Evolutionary conservation across 2,888 invertebrate genomes (phyloP).

Genomic region (Lepidochrysops patricia): DNA sequence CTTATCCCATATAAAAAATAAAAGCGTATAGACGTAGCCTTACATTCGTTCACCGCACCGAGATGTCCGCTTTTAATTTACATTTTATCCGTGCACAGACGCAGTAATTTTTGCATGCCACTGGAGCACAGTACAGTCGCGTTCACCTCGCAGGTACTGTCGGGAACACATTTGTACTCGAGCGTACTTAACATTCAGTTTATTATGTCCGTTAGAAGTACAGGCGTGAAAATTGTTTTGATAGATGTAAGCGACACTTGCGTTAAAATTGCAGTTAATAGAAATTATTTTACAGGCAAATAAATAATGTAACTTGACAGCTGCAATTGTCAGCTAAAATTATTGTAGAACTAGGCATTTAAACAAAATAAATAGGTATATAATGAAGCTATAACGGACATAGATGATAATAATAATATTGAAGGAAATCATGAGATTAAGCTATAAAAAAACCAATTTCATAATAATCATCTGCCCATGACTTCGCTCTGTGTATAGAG

Average conservation of each 20-base stretch:
- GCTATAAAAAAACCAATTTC: too few relatives aligned
- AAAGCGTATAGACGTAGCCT: too few relatives aligned
- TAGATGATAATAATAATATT: too few relatives aligned
- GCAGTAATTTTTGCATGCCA: constrained; percentile 42
- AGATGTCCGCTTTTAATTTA: constrained; percentile 40
- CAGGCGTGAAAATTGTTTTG: neutral
- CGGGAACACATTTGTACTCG: neutral
- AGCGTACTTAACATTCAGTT: neutral
- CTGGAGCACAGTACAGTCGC: constrained; percentile 16
- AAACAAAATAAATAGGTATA: too few relatives aligned
- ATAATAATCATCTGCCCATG: too few relatives aligned
- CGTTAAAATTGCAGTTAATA: neutral
- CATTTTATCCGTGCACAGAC: constrained; percentile 39
- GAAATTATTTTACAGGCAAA: neutral
- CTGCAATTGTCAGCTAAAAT: too few relatives aligned
- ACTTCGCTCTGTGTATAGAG: too few relatives aligned
- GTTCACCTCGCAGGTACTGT: neutral
- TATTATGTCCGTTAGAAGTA: neutral
- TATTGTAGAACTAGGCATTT: too few relatives aligned
- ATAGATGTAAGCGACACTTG: neutral
- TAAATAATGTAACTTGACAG: neutral
- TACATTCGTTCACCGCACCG: constrained; percentile 28
- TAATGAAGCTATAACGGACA: too few relatives aligned
- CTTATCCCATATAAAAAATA: too few relatives aligned
- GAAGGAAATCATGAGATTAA: too few relatives aligned